Evolutionary conservation across 1,140 invertebrate genomes (phyloP).

Genomic region (Drosophila melanica): DNA sequence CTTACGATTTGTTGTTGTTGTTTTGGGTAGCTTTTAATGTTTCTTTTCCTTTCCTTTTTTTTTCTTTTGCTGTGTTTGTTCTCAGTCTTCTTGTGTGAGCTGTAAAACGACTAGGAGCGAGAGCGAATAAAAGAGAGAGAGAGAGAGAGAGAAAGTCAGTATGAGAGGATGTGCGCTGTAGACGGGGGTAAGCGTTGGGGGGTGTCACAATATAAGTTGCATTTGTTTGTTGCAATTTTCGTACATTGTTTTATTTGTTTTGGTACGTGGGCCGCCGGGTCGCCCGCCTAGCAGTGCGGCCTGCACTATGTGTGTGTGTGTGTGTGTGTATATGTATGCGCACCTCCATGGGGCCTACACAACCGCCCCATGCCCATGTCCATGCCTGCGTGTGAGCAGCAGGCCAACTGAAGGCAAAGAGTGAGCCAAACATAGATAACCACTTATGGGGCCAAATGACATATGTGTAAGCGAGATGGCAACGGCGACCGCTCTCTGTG

Average conservation of each 20-base stretch:
- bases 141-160: conserved; percentile 17
- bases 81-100: conserved; percentile 53
- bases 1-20: conserved; percentile 9
- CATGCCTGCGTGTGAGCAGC: conserved; percentile 39
- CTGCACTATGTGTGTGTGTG: conserved; percentile 1
- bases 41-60: conserved; percentile 1
- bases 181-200: neutral
- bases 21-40: conserved; percentile 3
- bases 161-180: conserved; percentile 4
- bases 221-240: conserved; percentile 64
- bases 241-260: conserved; percentile 61
- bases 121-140: neutral
- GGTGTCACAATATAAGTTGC: conserved; percentile 24
- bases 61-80: conserved; percentile 27
- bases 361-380: conserved; percentile 17
- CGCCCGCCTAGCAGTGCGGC: conserved; percentile 26
- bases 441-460: neutral
- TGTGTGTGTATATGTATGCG: conserved; percentile 2
- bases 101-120: conserved; percentile 32
- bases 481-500: conserved; percentile 23
- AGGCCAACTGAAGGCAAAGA: conserved; percentile 21
- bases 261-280: conserved; percentile 47
- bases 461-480: conserved; percentile 26
- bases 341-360: conserved; percentile 32
- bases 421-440: conserved; percentile 27